These are phyloP conservation scores for Tangara arthus DNA, from an alignment of 2,797 vertebrate genomes.

Conservation along the genomic window DNA sequence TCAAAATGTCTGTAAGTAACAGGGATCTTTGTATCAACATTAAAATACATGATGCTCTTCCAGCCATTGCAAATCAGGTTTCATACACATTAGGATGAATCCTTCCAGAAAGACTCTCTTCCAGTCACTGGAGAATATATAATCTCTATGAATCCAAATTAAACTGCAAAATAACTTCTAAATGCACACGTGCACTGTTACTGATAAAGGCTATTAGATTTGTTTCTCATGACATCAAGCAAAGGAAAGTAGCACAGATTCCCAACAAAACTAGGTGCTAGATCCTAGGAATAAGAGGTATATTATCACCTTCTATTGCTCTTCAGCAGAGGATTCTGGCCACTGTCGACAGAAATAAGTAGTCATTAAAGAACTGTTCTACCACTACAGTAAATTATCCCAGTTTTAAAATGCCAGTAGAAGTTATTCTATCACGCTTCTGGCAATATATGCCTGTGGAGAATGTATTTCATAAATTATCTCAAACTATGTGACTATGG, in stretches of 20 bases:
- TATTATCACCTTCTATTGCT: constrained; percentile 84
- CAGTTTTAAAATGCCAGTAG: neutral
- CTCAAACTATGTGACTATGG: accelerated
- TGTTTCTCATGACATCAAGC: constrained; percentile 23
- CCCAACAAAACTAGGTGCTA: constrained; percentile 68
- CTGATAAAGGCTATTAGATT: constrained; percentile 70
- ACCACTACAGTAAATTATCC: neutral
- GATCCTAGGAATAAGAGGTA: constrained; percentile 73
- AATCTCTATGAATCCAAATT: neutral
- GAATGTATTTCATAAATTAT: neutral
- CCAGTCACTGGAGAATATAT: neutral
- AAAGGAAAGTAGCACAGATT: constrained; percentile 48
- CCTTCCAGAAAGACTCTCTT: neutral
- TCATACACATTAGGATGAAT: neutral
- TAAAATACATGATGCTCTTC: neutral
- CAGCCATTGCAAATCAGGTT: neutral
- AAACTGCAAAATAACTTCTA: neutral
- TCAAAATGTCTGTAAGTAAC: neutral
- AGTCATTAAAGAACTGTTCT: constrained; percentile 69
- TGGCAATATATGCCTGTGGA: neutral
- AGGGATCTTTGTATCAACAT: neutral
- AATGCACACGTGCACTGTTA: neutral
- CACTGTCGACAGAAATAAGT: constrained; percentile 82
- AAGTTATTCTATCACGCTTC: neutral
- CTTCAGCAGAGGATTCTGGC: constrained; percentile 84